Evolutionary conservation across 2,113 vertebrate species (phyloP), one percentile per base, ranked within the genome.

Genomic region (Vimba vimba): DNA sequence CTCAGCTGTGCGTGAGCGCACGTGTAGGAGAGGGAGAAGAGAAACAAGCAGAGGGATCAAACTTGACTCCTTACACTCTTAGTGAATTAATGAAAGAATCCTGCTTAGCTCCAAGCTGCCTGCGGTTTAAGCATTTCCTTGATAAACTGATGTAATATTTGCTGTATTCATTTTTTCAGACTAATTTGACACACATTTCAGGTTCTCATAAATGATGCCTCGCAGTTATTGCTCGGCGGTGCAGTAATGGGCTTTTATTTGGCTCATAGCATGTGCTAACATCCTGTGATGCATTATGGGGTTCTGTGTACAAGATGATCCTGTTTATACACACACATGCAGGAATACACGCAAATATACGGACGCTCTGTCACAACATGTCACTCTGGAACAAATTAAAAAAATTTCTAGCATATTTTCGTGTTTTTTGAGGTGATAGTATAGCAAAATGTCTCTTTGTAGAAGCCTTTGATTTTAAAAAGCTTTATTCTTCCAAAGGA

Each of bases 241-340:
- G 27, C 23, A 27, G 73, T 92, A 92, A 90, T 87, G 76, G 82
- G 90, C 88, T 90, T 91, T 92, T 74, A 90, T 92, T 92, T 88
- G 90, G 88, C 91, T 87, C 85, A 50, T 50, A 75, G n/a, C 12
- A 45, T 75, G 73, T 27, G 43, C n/a, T 75, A 25, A 78, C 19
- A 1, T n/a, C 30, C 76, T 39, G 78, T 9, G 33, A 79, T 59
- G 76, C 55, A 36, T 55, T 55, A 33, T 33, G 75, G 25, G 27
- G 21, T 39, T 59, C 55, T 59, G 36, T 62, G 36, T 19, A 45
- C 57, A 79, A 60, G 23, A 60, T 2, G 3, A 43, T 36, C 52
- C 19, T 59, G 9, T 78, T 33, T 78, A 78, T 2, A 36, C 8
- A 25, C 47, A 57, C 33, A 79, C 21, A 62, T 11, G 36, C 36